A percentile compares a stretch with the other conserved stretches of the same genome.
These are phyloP conservation scores for Hypomecis atomaria DNA, from an alignment of 2,888 invertebrate genomes.

Conservation along the genomic window DNA sequence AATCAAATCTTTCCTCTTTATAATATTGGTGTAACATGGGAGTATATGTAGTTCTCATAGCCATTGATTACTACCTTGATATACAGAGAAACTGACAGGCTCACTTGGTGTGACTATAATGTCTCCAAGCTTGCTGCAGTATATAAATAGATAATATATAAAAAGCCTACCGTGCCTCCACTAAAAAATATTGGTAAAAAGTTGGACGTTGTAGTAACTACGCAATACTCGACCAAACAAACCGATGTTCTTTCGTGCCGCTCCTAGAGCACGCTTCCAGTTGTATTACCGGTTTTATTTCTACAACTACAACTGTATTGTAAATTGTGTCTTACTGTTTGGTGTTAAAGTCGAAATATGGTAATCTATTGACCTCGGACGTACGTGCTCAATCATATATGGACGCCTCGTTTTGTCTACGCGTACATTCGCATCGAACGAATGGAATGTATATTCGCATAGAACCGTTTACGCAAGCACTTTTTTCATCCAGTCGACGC, in stretches of 20 bases:
- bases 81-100: too few species aligned
- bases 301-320: constrained; percentile 23
- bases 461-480: constrained; percentile 24
- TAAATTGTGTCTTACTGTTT: constrained; percentile 32
- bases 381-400: constrained; percentile 55
- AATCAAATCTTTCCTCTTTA: too few species aligned
- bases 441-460: constrained; percentile 44
- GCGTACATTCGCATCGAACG: constrained; percentile 41
- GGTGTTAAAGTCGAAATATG: constrained; percentile 22
- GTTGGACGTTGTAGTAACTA: constrained; percentile 3
- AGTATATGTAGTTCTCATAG: too few species aligned
- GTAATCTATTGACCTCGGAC: constrained; percentile 26
- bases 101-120: too few species aligned
- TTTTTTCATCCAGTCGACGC: constrained; percentile 28
- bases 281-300: constrained; percentile 41
- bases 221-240: constrained; percentile 29
- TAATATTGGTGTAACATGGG: too few species aligned
- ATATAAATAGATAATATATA: not conserved
- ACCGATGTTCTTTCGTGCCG: constrained; percentile 29
- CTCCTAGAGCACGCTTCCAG: constrained; percentile 39
- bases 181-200: not conserved
- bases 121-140: too few species aligned
- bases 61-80: too few species aligned
- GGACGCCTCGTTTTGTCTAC: constrained; percentile 39
- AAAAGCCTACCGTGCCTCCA: not conserved